phyloP scores from a whole-genome alignment of 1,140 invertebrate genomes.

The Drosophila bocqueti region DNA sequence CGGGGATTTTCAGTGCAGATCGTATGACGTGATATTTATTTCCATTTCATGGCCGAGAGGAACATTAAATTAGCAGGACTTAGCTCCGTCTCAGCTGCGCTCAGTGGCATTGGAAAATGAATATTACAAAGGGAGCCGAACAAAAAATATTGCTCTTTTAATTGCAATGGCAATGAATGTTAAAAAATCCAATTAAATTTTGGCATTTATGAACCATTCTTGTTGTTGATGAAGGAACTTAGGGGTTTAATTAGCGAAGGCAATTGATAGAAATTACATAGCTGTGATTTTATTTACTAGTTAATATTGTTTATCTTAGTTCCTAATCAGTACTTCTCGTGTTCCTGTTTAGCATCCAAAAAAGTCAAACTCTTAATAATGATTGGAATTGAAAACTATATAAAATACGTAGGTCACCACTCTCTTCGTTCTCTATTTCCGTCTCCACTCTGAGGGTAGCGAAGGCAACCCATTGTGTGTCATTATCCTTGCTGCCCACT shows the following conservation, averaged over 20 bases:
- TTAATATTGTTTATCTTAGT: background rate
- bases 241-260: background rate
- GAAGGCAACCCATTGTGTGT: slow-evolving; percentile 10
- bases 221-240: background rate
- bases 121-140: background rate
- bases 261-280: background rate
- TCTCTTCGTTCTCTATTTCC: too few species aligned
- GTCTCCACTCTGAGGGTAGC: background rate
- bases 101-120: background rate
- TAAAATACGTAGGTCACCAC: background rate
- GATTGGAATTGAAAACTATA: background rate
- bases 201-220: too few species aligned
- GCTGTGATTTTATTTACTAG: background rate
- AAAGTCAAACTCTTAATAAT: background rate
- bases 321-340: background rate
- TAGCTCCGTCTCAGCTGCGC: slow-evolving; percentile 6
- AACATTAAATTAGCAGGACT: slow-evolving; percentile 27
- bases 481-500: slow-evolving; percentile 25
- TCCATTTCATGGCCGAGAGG: slow-evolving; percentile 43
- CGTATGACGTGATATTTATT: slow-evolving; percentile 54
- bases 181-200: background rate
- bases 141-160: background rate
- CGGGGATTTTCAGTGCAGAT: slow-evolving; percentile 32
- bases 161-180: background rate
- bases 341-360: too few species aligned